phyloP scores from a whole-genome alignment of 2,888 invertebrate genomes.

The Cheilosia vulpina region DNA sequence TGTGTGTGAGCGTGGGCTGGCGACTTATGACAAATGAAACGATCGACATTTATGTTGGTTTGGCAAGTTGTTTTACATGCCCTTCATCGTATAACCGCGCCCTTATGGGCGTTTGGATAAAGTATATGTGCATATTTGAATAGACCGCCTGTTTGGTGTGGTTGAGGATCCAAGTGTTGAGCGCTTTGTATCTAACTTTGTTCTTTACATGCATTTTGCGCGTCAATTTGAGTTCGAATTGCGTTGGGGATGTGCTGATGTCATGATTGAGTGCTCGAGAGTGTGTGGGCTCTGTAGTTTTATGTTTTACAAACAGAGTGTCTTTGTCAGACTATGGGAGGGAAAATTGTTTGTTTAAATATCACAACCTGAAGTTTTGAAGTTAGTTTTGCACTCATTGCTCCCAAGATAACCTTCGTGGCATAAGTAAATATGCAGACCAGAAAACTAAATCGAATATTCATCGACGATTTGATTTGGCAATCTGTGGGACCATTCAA shows the following conservation, averaged over 20 bases:
- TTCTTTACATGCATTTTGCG: conserved; percentile 18
- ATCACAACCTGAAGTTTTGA: background rate
- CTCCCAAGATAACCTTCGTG: no score
- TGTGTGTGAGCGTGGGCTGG: conserved; percentile 7
- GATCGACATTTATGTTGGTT: conserved; percentile 50
- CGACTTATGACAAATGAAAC: conserved; percentile 34
- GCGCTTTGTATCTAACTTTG: conserved; percentile 17
- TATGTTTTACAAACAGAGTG: background rate
- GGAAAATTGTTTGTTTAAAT: background rate
- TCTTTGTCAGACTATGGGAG: background rate
- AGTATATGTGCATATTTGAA: conserved; percentile 13
- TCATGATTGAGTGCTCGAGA: conserved; percentile 22
- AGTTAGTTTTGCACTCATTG: background rate
- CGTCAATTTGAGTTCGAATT: conserved; percentile 49
- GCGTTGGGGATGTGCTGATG: conserved; percentile 17
- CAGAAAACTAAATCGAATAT: no score
- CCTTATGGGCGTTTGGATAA: background rate
- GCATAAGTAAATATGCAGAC: no score
- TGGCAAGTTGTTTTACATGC: conserved; percentile 9
- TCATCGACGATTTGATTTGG: no score
- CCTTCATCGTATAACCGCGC: conserved; percentile 24
- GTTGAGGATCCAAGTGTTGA: conserved; percentile 17
- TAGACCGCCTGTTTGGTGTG: conserved; percentile 8
- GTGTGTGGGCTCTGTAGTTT: conserved; percentile 1
- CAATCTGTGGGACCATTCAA: no score